Conservation (phyloP, 2,797 vertebrate species). For the Scomberomorus guttatus region DNA sequence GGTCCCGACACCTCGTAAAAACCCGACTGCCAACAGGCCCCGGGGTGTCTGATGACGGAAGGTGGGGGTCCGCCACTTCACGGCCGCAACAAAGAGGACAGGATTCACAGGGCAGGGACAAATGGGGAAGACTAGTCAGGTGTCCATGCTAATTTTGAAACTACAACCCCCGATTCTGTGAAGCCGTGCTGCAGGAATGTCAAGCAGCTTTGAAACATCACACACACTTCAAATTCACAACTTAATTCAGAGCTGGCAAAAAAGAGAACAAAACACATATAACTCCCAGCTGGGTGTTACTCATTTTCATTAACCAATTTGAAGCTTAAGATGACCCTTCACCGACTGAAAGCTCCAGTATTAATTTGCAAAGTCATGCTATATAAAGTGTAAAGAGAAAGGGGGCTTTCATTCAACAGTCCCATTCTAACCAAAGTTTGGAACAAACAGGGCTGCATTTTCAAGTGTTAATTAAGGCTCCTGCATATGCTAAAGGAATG, state of each 20-base stretch:
- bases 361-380: background rate
- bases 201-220: slow-evolving; percentile 2
- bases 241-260: background rate
- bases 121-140: slow-evolving; percentile 4
- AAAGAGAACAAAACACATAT: no score
- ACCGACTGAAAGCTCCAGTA: background rate
- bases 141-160: slow-evolving; percentile 29
- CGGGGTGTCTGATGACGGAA: background rate
- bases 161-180: background rate
- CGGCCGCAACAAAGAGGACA: slow-evolving; percentile 24
- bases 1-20: slow-evolving; percentile 34
- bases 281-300: no score
- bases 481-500: slow-evolving; percentile 33
- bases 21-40: slow-evolving; percentile 8
- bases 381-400: background rate
- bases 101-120: slow-evolving; percentile 2
- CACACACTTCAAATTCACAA: slow-evolving; percentile 10
- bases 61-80: background rate
- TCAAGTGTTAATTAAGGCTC: slow-evolving; percentile 27
- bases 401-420: background rate
- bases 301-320: background rate
- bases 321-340: background rate
- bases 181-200: background rate
- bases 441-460: slow-evolving; percentile 20
- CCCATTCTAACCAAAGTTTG: background rate